A percentile compares a stretch with the other conserved stretches of the same genome.
phyloP scores from a whole-genome alignment of 1,140 invertebrate genomes.

The Drosophila nebulosa region DNA sequence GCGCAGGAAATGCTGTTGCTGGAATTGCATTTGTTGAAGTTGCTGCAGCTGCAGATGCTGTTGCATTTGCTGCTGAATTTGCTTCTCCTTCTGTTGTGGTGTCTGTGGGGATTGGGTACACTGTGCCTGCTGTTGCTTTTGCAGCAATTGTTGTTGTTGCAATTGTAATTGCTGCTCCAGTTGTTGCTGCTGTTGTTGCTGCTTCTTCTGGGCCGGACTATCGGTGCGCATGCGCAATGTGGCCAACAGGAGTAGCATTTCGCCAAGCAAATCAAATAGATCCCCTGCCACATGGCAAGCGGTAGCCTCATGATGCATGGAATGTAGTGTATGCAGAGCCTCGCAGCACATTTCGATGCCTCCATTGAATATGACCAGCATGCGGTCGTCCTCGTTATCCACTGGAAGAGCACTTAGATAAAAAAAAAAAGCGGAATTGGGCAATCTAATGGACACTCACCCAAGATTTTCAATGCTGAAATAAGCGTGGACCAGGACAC shows the following conservation, averaged over 20 bases:
- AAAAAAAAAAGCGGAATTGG: not conserved
- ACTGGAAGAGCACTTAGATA: conserved; percentile 76
- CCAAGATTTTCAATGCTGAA: conserved; percentile 91
- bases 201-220: conserved; percentile 62
- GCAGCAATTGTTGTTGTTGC: conserved; percentile 62
- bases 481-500: conserved; percentile 90
- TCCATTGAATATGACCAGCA: conserved; percentile 93
- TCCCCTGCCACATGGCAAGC: conserved; percentile 92
- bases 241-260: conserved; percentile 81
- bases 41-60: conserved; percentile 69
- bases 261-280: conserved; percentile 90
- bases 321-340: conserved; percentile 93
- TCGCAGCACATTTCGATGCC: conserved; percentile 94
- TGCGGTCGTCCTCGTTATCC: conserved; percentile 92
- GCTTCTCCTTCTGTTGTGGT: conserved; percentile 65
- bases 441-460: conserved; percentile 26
- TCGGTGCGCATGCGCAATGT: conserved; percentile 70
- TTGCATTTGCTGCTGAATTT: conserved; percentile 66
- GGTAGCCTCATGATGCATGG: conserved; percentile 96
- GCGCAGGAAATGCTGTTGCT: conserved; percentile 68
- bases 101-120: conserved; percentile 56
- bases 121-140: conserved; percentile 63
- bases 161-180: conserved; percentile 67
- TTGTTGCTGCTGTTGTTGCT: conserved; percentile 61
- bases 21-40: conserved; percentile 75